Conservation (phyloP, 2,888 invertebrate species). For the Drosophila mulleri region DNA sequence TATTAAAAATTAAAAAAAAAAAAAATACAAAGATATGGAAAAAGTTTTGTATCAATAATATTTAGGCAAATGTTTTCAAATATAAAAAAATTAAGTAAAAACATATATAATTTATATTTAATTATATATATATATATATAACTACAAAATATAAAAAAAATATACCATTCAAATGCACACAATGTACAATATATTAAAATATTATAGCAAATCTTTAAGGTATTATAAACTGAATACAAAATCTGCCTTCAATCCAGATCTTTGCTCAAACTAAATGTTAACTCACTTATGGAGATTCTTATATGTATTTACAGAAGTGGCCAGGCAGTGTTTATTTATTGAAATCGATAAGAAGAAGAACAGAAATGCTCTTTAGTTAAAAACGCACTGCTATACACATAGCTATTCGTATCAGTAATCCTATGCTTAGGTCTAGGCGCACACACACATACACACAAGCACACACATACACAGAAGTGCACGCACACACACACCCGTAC, state of each 20-base stretch:
- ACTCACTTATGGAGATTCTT: slow-evolving; percentile 6
- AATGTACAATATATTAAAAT: not conserved
- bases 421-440: slow-evolving; percentile 47
- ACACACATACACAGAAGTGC: not conserved
- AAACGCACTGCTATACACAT: slow-evolving; percentile 44
- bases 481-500: not conserved
- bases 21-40: no score
- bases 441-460: slow-evolving; percentile 12
- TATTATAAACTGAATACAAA: not conserved
- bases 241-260: not conserved
- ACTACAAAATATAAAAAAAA: no score
- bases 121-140: no score
- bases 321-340: slow-evolving; percentile 39
- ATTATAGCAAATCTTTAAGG: not conserved
- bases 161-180: no score
- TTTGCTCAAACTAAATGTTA: not conserved
- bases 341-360: not conserved
- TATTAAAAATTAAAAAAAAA: no score
- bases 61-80: no score
- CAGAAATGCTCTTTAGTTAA: slow-evolving; percentile 7
- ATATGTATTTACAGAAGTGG: slow-evolving; percentile 33
- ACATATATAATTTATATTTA: not conserved
- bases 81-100: no score
- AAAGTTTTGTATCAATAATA: no score
- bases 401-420: slow-evolving; percentile 31